phyloP scores from a whole-genome alignment of 2,888 invertebrate species.

The Octonoba sinensis region DNA sequence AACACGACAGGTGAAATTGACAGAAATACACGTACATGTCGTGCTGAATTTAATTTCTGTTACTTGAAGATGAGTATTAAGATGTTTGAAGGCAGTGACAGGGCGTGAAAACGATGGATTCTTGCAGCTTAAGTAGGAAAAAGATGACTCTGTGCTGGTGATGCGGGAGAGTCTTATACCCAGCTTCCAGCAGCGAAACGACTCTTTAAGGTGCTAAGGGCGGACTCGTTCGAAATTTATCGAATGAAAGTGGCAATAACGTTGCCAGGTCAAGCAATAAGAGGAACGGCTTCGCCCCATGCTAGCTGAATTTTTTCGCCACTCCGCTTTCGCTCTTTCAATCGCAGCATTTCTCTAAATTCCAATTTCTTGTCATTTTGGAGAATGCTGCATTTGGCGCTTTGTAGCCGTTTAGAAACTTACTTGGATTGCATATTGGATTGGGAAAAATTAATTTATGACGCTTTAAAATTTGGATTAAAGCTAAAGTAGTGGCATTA shows the following conservation, averaged over 20 bases:
- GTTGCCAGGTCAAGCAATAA: slow-evolving; percentile 55
- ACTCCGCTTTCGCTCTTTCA: slow-evolving; percentile 3
- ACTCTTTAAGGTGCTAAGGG: slow-evolving; percentile 59
- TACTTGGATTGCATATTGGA: too few relatives aligned
- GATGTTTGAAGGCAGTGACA: slow-evolving; percentile 20
- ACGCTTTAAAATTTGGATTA: too few relatives aligned
- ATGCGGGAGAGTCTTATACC: slow-evolving; percentile 39
- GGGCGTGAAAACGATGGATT: slow-evolving; percentile 46
- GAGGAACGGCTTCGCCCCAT: slow-evolving; percentile 28
- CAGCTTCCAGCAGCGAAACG: slow-evolving; percentile 50
- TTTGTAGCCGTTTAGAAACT: neutral
- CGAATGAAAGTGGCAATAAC: slow-evolving; percentile 57
- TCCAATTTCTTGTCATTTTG: neutral
- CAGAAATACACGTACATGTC: too few relatives aligned
- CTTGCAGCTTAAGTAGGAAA: slow-evolving; percentile 31
- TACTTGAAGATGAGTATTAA: slow-evolving; percentile 47
- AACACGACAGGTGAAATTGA: too few relatives aligned
- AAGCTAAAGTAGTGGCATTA: too few relatives aligned
- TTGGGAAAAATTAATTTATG: too few relatives aligned
- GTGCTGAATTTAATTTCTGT: slow-evolving; percentile 44
- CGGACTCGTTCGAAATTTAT: slow-evolving; percentile 55
- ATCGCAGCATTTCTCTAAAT: slow-evolving; percentile 18
- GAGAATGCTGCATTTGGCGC: slow-evolving; percentile 23
- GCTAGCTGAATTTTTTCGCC: neutral
- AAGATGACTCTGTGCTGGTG: slow-evolving; percentile 34